Evolutionary conservation across 2,797 vertebrate genomes (phyloP).

Genomic region (Acropternis orthonyx): DNA sequence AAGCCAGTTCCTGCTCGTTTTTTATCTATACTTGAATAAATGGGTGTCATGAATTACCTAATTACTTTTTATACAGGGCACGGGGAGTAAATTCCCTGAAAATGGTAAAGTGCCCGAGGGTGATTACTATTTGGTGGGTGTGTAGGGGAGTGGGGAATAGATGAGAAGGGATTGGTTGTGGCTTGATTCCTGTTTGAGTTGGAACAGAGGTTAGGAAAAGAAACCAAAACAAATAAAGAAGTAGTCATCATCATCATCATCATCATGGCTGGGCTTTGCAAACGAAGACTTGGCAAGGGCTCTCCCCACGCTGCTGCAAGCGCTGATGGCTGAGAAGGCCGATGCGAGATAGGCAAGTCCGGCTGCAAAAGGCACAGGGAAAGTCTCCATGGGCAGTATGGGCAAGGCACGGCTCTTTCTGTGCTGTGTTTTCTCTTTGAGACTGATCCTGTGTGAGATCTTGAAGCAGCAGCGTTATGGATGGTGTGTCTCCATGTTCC

Average conservation of each 20-base stretch:
- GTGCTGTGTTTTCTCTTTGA: too few relatives aligned
- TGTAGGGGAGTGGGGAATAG: background rate
- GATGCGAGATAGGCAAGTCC: too few relatives aligned
- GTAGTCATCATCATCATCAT: too few relatives aligned
- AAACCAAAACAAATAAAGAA: background rate
- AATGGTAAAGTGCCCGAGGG: background rate
- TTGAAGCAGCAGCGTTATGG: too few relatives aligned
- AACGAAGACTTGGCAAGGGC: too few relatives aligned
- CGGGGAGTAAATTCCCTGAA: background rate
- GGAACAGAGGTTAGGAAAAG: background rate
- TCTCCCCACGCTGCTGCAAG: too few relatives aligned
- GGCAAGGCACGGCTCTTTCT: too few relatives aligned
- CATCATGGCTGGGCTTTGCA: too few relatives aligned
- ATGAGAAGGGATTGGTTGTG: background rate
- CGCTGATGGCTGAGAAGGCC: too few relatives aligned
- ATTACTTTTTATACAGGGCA: background rate
- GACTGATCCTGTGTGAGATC: too few relatives aligned
- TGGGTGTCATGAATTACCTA: background rate
- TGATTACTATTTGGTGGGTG: background rate
- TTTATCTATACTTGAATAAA: background rate
- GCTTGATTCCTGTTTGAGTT: background rate
- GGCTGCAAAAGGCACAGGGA: too few relatives aligned
- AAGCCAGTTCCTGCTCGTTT: background rate
- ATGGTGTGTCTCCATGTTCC: background rate
- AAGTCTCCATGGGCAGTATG: too few relatives aligned